Base-by-base conservation (phyloP, 2,888 invertebrate species). In the Aricia artaxerxes region DNA sequence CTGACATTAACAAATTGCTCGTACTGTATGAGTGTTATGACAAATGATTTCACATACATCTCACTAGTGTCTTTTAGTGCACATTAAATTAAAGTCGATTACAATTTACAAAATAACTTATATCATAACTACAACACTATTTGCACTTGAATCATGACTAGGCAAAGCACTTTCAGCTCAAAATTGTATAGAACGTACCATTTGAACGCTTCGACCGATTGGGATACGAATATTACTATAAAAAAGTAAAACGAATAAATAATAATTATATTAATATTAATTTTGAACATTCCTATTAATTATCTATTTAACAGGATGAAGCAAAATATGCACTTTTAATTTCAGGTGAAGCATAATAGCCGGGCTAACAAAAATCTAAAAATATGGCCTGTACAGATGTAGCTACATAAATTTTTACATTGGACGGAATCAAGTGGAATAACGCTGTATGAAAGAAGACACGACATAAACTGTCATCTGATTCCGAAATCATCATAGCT, bases 21-120 rank as follows among this genome's bases (percentile, higher is more conserved):
- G 69, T 24, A 57, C 57, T 57, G 57, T 57, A 57, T 16, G 57
- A 16, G 57, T 57, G 57, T 57, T 53, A 38, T 78, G 57, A 72
- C 31, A 75, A 77, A 80, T 76, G 78, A 79, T 13, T 79, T 81
- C 80, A 82, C 84, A 85, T 83, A 84, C 87, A 87, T 92, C 92
- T 92, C 92, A 93, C 93, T 93, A 91, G 88, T 91, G 93, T 93
- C 92, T 93, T 93, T 91, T 91, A 89, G 88, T 90, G 89, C 88
- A 86, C 88, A 82, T 84, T 84, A 83, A 80, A 64, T 69, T 69
- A 77, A 73, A 81, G 53, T 24, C 76, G 81, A 81, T 44, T 80
- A 44, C 75, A 69, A 57, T 81, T 44, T 80, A 44, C 75, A 69
- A 57, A 80, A 78, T 35, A 80, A 79, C 76, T 78, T 78, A 78